These are phyloP conservation scores for Tiliacea aurago DNA, from an alignment of 2,888 invertebrate genomes.

Conservation along the genomic window DNA sequence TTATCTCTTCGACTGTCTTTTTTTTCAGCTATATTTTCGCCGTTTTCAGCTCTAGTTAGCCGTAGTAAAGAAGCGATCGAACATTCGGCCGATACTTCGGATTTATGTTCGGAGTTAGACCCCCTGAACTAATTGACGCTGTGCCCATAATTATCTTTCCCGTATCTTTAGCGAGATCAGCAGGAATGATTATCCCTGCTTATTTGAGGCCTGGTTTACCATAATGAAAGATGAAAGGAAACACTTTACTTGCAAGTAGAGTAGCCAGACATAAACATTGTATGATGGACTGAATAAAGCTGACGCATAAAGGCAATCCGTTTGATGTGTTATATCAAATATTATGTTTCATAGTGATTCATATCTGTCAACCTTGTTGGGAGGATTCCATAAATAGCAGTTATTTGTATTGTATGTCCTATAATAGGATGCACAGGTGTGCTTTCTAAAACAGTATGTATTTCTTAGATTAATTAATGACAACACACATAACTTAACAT, in stretches of 20 bases:
- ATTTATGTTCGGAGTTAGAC: too few species aligned
- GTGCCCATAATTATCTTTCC: too few species aligned
- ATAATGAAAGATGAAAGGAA: slow-evolving; percentile 49
- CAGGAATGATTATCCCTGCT: too few species aligned
- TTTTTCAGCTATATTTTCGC: too few species aligned
- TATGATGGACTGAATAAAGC: slow-evolving; percentile 54
- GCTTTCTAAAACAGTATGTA: slow-evolving; percentile 16
- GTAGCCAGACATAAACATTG: slow-evolving; percentile 47
- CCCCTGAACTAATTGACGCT: too few species aligned
- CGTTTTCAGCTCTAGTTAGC: too few species aligned
- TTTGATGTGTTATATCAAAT: slow-evolving; percentile 56
- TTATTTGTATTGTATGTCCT: slow-evolving; percentile 19
- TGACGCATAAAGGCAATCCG: slow-evolving; percentile 42
- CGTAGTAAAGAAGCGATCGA: too few species aligned
- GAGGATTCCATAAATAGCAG: slow-evolving; percentile 33
- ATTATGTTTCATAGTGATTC: slow-evolving; percentile 54
- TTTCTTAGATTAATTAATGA: slow-evolving; percentile 12
- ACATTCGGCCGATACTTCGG: too few species aligned
- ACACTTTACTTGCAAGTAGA: slow-evolving; percentile 23
- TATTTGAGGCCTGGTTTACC: too few species aligned
- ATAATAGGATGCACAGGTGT: slow-evolving; percentile 50
- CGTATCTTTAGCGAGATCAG: too few species aligned
- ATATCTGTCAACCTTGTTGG: slow-evolving; percentile 22
- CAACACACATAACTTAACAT: background rate
- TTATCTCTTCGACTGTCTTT: too few species aligned